Evolutionary conservation across 1,140 invertebrate genomes (phyloP), one percentile per base, ranked within the genome.

Genomic region (Aphelinus atriplicis): DNA sequence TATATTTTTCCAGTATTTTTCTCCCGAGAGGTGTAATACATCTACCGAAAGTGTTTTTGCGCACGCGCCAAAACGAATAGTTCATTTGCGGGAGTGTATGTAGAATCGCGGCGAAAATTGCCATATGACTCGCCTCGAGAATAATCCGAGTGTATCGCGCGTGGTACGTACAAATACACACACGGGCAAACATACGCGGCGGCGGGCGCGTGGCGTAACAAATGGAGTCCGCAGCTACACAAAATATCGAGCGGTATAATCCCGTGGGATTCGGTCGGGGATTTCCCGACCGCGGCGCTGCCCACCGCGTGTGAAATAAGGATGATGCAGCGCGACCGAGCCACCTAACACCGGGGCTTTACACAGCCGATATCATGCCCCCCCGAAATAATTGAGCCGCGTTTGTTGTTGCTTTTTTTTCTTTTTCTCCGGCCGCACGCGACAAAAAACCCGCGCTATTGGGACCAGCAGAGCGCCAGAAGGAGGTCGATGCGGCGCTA

Each of bases 191-290:
- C 26, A 26, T 26, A 26, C 26, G 26, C 26, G 26, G 26, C 26
- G 26, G 26, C 26, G 26, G 26, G 26, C 26, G 26, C 26, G 26
- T 26, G 45, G 3, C 43, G 53, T 57, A 63, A 71, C 48, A 55
- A 72, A 72, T 64, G 48, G 42, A 64, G 62, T 56, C 43, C 48
- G 26, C 6, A 60, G 45, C 47, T 10, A 47, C 5, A 66, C 63
- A 48, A 72, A 72, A 65, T 65, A 65, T 73, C 63, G 10, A 73
- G 60, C 10, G 55, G 26, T 48, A 60, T 67, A 73, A 73, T 73
- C 57, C 64, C 48, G 42, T 10, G 5, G 56, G 47, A 61, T 60
- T 61, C 48, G 3, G 46, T 73, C 61, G 71, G 64, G 58, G 26
- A 66, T 67, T 73, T 55, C 56, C 55, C 9, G 26, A 26, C 26